A percentile compares a stretch with the other conserved stretches of the same genome.
Evolutionary conservation across 2,888 invertebrate species (phyloP).

Genomic region (Apomyelois bistriatella): DNA sequence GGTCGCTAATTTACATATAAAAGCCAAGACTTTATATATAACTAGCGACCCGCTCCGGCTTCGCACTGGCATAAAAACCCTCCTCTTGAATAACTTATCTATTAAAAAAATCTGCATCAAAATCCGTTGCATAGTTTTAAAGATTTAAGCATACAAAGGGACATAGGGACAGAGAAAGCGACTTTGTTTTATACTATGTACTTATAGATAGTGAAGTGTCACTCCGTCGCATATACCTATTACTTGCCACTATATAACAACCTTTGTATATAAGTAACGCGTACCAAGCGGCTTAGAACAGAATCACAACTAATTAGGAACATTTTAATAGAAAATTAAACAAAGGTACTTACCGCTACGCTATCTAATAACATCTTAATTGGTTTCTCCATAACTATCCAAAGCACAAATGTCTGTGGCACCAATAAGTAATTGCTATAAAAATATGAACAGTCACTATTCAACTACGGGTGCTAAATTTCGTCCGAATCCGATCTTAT

Average conservation of each 20-base stretch:
- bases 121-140: too few species aligned
- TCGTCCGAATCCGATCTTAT: slow-evolving; percentile 82
- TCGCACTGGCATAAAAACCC: too few species aligned
- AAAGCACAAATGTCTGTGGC: slow-evolving; percentile 72
- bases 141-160: too few species aligned
- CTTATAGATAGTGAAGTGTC: too few species aligned
- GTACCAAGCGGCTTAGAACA: slow-evolving; percentile 42
- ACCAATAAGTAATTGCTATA: slow-evolving; percentile 50
- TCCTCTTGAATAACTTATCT: too few species aligned
- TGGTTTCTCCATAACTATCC: slow-evolving; percentile 37
- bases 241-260: slow-evolving; percentile 29
- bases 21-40: too few species aligned
- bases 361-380: slow-evolving; percentile 47
- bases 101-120: too few species aligned
- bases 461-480: slow-evolving; percentile 61
- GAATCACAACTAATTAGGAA: slow-evolving; percentile 67
- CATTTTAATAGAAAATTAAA: slow-evolving; percentile 65
- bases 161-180: too few species aligned
- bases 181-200: too few species aligned
- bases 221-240: neutral
- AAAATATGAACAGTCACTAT: slow-evolving; percentile 42
- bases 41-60: too few species aligned
- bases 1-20: too few species aligned
- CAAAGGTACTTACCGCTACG: slow-evolving; percentile 46
- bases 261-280: slow-evolving; percentile 33